Conservation (phyloP, 2,888 invertebrate genomes). For the Ellobium chinense region DNA sequence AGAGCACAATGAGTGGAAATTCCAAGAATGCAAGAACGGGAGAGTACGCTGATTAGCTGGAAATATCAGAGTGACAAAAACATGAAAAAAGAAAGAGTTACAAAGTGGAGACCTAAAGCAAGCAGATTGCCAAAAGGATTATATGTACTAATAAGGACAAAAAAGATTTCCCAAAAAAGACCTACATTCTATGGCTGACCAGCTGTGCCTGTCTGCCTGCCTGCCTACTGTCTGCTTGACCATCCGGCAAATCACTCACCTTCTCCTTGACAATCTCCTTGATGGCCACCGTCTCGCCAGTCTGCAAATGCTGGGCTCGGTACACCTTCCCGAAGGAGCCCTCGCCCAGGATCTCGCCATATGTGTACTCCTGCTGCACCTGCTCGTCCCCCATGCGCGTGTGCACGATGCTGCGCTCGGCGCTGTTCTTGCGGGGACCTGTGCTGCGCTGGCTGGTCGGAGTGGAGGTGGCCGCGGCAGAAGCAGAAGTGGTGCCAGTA, state of each 20-base stretch:
- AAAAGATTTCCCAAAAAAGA: no score
- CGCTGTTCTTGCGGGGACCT: conserved; percentile 38
- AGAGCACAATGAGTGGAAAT: no score
- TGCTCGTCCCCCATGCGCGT: conserved; percentile 74
- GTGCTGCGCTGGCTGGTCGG: not conserved
- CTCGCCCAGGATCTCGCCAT: conserved; percentile 73
- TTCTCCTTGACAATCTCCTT: conserved; percentile 78
- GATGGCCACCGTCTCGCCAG: conserved; percentile 74
- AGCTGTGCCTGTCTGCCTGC: not conserved
- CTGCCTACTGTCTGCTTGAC: not conserved
- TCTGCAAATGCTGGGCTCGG: conserved; percentile 66
- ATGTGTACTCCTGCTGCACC: conserved; percentile 63
- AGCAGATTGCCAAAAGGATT: no score
- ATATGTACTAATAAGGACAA: no score
- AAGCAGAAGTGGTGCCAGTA: no score
- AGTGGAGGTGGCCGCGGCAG: not conserved
- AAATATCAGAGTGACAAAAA: no score
- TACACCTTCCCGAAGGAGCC: conserved; percentile 78
- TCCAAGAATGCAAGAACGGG: no score
- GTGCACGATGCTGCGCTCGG: conserved; percentile 69
- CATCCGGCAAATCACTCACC: conserved; percentile 56
- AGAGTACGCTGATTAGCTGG: no score
- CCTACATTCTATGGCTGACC: no score
- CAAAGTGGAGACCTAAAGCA: no score
- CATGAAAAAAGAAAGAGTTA: no score